A percentile compares a stretch with the other conserved stretches of the same genome.
Evolutionary conservation across 2,888 invertebrate genomes (phyloP).

Genomic region (Acrocyrtus sp.): DNA sequence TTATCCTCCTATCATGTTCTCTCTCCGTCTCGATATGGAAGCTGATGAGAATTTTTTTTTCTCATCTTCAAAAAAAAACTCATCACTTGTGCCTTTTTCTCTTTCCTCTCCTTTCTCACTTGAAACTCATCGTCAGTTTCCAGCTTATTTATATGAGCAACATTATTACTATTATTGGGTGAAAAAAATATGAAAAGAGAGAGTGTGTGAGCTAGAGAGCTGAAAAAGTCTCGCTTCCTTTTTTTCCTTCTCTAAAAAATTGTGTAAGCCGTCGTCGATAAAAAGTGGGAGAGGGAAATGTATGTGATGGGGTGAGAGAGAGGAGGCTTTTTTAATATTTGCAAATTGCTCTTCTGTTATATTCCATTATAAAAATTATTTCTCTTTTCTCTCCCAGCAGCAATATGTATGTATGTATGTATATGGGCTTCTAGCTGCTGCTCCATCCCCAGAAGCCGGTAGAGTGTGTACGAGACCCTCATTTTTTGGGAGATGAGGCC

Average conservation of each 20-base stretch:
- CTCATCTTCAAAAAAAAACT: slow-evolving; percentile 45
- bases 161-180: slow-evolving; percentile 42
- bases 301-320: too few relatives aligned
- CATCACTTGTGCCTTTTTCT: slow-evolving; percentile 38
- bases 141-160: slow-evolving; percentile 20
- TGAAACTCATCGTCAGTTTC: not conserved
- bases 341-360: slow-evolving; percentile 62
- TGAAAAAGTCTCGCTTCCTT: slow-evolving; percentile 22
- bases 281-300: slow-evolving; percentile 48
- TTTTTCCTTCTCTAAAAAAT: slow-evolving; percentile 33
- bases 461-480: too few relatives aligned
- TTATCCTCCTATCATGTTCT: not conserved
- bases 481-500: too few relatives aligned
- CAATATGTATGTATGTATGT: too few relatives aligned
- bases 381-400: too few relatives aligned
- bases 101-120: slow-evolving; percentile 17
- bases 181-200: slow-evolving; percentile 12
- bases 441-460: too few relatives aligned
- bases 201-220: too few relatives aligned
- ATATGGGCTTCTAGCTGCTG: too few relatives aligned
- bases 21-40: not conserved
- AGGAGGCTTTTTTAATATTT: slow-evolving; percentile 63
- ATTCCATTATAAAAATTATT: slow-evolving; percentile 63
- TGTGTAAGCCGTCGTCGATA: slow-evolving; percentile 47
- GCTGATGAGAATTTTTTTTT: slow-evolving; percentile 50